Base-by-base conservation (phyloP, 2,888 invertebrate species). In the Melanargia galathea region DNA sequence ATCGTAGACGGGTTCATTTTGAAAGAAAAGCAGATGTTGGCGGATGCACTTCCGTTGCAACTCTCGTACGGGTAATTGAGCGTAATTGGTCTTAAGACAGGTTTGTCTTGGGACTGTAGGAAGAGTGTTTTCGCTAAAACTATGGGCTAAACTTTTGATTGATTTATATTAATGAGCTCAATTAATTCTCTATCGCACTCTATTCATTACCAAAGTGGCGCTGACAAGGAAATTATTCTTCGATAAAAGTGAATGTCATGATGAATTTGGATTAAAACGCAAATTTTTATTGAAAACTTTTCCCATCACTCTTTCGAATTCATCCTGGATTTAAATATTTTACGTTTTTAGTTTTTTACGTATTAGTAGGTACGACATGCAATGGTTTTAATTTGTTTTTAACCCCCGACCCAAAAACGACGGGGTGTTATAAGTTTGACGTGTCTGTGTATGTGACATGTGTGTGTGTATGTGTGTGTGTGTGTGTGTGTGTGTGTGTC, bases 101-200 rank as follows among this genome's bases (percentile, higher is more conserved):
- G 26, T 26, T 49, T 49, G 48, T 49, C 48, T 22, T 49, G 48
- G 26, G 48, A 49, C 48, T 49, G 48, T n/a, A 7, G 26, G 24
- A 26, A 26, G 13, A 26, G 20, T 45, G 45, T 45, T 11, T 18
- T 45, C 11, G 48, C 48, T n/a, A 49, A 46, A 49, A n/a, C 11
- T 7, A 11, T n/a, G 48, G 1, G 2, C 22, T 46, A 0, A 22
- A n/a, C 13, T 40, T 40, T 40, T n/a, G 46, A 46, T 46, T 22
- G 22, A 46, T 46, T 46, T 45, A 45, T 45, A 46, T 22, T 24
- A 13, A 46, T 10, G 45, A 45, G 45, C 18, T 45, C 18, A 10
- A 20, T 20, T 18, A 18, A 43, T 18, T 43, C 43, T 8, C 8
- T 18, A 43, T 16, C 16, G 6, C 13, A 16, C 18, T 43, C 43